Evolutionary conservation across 2,888 invertebrate species (phyloP), one percentile per base, ranked within the genome.

Genomic region (Caenorhabditis japonica): DNA sequence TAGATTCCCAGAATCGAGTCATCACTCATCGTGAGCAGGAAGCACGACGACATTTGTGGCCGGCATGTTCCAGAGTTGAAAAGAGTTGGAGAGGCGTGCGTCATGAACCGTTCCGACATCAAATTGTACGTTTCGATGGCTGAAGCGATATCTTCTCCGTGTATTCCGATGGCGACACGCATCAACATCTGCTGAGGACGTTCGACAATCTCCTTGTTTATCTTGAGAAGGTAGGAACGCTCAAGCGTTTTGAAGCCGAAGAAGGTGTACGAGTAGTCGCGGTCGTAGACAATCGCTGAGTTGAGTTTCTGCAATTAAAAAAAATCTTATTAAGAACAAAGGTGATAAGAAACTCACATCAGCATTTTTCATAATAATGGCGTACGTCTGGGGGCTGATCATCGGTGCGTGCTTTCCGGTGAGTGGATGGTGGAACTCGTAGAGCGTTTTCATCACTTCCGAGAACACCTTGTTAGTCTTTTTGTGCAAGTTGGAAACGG

Each of bases 191-290:
- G 97, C 87, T 99, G 97, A 0, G 99, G 99, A 27, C 99, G 91
- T 89, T 99, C 99, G 0, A 92, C 95, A 53, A 96, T 93, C 62
- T 82, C 41, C 33, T 93, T 93, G 88, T 94, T 91, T 55, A 96
- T 93, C 89, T 94, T 95, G 66, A 97, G 89, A 77, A 99, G 90
- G 88, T 99, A 99, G 0, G 97, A 96, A 46, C 94, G 91, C 87
- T 99, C 97, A 59, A 99, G 89, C 0, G 97, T 99, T 91, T 97
- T 97, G 87, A 97, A 97, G n/a, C 97, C 99, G 91, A 99, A 99
- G 88, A 95, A 99, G 87, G 95, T 96, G 89, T 97, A 99, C 70
- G 92, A 92, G 88, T 94, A 99, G 89, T 99, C 99, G 82, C 97
- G 91, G 87, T 97, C 95, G 88, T 97, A 96, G 39, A 97, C 94